A percentile compares a stretch with the other conserved stretches of the same genome.
Conservation (phyloP, 2,888 invertebrate species). For the Euphydryas editha region DNA sequence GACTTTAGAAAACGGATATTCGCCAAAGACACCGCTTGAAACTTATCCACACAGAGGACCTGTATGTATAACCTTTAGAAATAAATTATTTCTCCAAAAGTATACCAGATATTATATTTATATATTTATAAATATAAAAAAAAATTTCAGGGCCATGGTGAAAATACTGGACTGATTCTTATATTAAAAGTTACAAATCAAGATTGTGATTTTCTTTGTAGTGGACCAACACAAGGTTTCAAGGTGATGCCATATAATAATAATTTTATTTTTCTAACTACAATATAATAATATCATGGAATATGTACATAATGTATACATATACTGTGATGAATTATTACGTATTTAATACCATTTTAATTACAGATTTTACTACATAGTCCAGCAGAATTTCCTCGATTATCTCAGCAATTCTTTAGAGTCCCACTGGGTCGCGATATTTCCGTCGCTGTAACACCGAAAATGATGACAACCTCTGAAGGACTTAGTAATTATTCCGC, state of each 20-base stretch:
- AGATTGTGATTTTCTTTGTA: slow-evolving; percentile 88
- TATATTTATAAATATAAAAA: no score
- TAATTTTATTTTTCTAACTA: background rate
- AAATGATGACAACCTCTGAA: slow-evolving; percentile 89
- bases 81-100: background rate
- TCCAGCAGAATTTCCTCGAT: slow-evolving; percentile 87
- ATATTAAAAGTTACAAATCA: slow-evolving; percentile 83
- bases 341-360: slow-evolving; percentile 5
- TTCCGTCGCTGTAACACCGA: slow-evolving; percentile 88
- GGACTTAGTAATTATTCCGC: slow-evolving; percentile 86
- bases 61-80: slow-evolving; percentile 57
- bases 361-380: slow-evolving; percentile 86
- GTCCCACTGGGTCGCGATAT: slow-evolving; percentile 88
- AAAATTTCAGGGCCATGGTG: slow-evolving; percentile 86
- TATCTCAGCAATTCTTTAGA: slow-evolving; percentile 88
- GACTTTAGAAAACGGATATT: slow-evolving; percentile 87
- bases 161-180: slow-evolving; percentile 85
- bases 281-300: background rate
- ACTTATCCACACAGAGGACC: slow-evolving; percentile 88
- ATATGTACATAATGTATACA: background rate
- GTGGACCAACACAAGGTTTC: slow-evolving; percentile 89
- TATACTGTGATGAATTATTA: background rate
- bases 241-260: slow-evolving; percentile 77
- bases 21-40: slow-evolving; percentile 74
- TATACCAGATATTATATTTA: no score